These are phyloP conservation scores for Apamea epomidion DNA, from an alignment of 2,888 invertebrate genomes.

Conservation along the genomic window DNA sequence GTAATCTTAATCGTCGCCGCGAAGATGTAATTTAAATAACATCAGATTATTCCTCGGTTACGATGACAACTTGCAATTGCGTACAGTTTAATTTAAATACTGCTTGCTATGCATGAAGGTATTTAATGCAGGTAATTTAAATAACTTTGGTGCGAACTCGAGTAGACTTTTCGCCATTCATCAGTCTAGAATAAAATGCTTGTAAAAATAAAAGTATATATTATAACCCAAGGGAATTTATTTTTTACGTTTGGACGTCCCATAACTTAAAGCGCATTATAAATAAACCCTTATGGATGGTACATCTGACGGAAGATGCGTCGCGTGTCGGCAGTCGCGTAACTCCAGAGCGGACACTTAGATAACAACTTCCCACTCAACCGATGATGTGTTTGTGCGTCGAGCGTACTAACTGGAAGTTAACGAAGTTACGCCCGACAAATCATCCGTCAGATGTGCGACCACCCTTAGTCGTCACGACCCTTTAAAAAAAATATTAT, in stretches of 20 bases:
- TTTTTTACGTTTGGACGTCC: not conserved
- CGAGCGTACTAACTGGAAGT: not conserved
- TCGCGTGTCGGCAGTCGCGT: not conserved
- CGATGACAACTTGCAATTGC: constrained; percentile 55
- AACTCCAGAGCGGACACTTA: not conserved
- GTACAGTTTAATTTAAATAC: constrained; percentile 19
- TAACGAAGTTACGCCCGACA: too few relatives aligned
- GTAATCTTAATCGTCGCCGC: constrained; percentile 60
- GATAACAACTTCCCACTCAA: not conserved
- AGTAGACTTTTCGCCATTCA: not conserved
- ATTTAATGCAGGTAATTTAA: not conserved
- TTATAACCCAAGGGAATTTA: not conserved
- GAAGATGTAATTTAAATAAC: constrained; percentile 66
- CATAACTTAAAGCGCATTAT: not conserved
- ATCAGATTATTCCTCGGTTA: constrained; percentile 48
- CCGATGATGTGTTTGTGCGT: not conserved
- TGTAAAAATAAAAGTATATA: too few relatives aligned
- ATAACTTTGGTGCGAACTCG: not conserved
- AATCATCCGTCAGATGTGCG: not conserved
- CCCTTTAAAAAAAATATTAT: not conserved
- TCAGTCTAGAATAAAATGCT: not conserved
- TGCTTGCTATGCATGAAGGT: not conserved
- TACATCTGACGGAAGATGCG: not conserved
- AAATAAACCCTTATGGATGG: not conserved
- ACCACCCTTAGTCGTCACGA: not conserved